phyloP scores from a whole-genome alignment of 2,113 vertebrate species.

The Diadophis punctatus region DNA sequence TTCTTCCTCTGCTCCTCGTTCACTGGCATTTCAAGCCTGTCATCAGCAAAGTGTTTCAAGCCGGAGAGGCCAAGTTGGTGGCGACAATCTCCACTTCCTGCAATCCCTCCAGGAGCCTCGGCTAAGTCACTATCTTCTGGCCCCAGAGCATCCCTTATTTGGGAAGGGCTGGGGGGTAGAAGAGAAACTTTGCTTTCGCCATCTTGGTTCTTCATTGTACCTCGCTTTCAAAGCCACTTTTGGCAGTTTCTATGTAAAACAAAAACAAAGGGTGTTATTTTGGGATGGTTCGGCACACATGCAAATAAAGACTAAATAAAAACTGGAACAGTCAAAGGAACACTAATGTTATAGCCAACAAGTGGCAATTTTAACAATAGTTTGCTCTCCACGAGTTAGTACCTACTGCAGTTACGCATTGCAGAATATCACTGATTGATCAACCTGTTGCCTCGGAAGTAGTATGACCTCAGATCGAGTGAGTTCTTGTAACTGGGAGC shows the following conservation, averaged over 20 bases:
- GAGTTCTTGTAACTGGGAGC: background rate
- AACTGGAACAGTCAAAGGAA: background rate
- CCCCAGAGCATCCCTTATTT: constrained; percentile 26
- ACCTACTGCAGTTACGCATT: background rate
- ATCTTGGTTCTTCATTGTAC: constrained; percentile 73
- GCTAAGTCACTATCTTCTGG: constrained; percentile 43
- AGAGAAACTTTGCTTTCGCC: constrained; percentile 61
- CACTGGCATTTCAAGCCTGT: constrained; percentile 13
- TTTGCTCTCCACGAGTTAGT: background rate
- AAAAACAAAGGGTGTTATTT: background rate
- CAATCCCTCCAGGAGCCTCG: background rate
- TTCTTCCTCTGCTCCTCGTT: background rate
- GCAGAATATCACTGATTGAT: background rate
- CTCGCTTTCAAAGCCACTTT: background rate
- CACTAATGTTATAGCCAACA: background rate
- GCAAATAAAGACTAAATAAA: background rate
- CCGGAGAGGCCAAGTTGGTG: background rate
- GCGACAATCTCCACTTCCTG: constrained; percentile 33
- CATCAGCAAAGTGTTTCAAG: background rate
- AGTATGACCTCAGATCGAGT: background rate
- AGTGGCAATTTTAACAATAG: background rate
- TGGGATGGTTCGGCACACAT: background rate
- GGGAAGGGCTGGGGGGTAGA: constrained; percentile 33
- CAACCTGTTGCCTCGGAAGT: background rate
- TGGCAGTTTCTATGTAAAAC: constrained; percentile 24